A percentile compares a stretch with the other conserved stretches of the same genome.
These are phyloP conservation scores for Nineta flava DNA, from an alignment of 2,888 invertebrate species.

Conservation along the genomic window DNA sequence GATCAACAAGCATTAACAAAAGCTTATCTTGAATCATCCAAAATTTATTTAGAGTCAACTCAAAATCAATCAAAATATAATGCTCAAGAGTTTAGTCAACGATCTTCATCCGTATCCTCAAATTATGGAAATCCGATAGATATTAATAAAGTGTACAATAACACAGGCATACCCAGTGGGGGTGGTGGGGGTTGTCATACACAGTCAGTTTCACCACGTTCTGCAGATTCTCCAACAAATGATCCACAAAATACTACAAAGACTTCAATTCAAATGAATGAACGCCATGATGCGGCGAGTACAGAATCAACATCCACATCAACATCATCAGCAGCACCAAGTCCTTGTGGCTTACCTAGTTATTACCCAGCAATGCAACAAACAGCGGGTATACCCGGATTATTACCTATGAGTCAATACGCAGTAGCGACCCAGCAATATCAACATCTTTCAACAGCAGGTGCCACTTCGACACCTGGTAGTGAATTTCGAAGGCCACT, in stretches of 20 bases:
- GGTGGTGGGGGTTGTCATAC: conserved; percentile 21
- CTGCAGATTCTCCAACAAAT: conserved; percentile 36
- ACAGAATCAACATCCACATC: conserved; percentile 38
- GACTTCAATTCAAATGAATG: conserved; percentile 14
- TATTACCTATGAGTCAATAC: conserved; percentile 51
- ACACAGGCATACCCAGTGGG: conserved; percentile 39
- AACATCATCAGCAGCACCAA: conserved; percentile 46
- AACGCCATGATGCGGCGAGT: conserved; percentile 29
- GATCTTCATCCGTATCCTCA: conserved; percentile 28
- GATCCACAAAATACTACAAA: conserved; percentile 13
- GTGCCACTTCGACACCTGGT: conserved; percentile 34
- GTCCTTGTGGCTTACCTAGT: conserved; percentile 37
- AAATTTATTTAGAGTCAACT: conserved; percentile 51
- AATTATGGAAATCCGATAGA: conserved; percentile 40
- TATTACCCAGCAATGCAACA: conserved; percentile 33
- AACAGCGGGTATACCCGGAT: conserved; percentile 33
- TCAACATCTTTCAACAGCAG: conserved; percentile 35
- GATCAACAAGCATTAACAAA: conserved; percentile 54
- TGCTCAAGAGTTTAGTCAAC: conserved; percentile 21
- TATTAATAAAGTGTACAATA: conserved; percentile 49
- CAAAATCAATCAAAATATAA: conserved; percentile 22
- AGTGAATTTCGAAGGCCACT: conserved; percentile 58
- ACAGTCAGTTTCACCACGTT: conserved; percentile 31
- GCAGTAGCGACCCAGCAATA: conserved; percentile 34
- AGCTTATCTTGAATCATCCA: conserved; percentile 51